phyloP scores from a whole-genome alignment of 1,140 invertebrate species.

The Drosophila repletoides region DNA sequence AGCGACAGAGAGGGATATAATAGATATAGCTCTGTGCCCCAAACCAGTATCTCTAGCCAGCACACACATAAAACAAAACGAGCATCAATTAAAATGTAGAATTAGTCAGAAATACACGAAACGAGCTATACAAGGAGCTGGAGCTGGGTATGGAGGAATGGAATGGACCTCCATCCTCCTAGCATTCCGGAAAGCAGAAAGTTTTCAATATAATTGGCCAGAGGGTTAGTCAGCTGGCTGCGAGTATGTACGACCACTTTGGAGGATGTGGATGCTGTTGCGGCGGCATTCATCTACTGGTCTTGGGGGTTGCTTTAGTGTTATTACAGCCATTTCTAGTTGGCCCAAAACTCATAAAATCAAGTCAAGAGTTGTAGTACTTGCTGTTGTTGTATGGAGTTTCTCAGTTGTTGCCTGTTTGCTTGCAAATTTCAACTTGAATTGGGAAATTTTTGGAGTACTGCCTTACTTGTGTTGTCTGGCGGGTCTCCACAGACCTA shows the following conservation, averaged over 20 bases:
- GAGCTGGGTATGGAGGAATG: neutral
- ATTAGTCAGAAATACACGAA: constrained; percentile 42
- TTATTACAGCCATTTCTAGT: constrained; percentile 73
- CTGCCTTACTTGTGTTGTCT: neutral
- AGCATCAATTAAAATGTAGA: constrained; percentile 61
- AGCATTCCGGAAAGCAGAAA: constrained; percentile 21
- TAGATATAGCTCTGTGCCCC: constrained; percentile 2
- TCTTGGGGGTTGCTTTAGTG: constrained; percentile 61
- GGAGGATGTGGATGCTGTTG: constrained; percentile 15
- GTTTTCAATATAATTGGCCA: constrained; percentile 75
- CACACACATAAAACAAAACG: constrained; percentile 44
- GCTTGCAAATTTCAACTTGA: constrained; percentile 42
- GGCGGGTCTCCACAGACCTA: constrained; percentile 16
- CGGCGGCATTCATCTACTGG: constrained; percentile 23
- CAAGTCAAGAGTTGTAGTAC: constrained; percentile 56
- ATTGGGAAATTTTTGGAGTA: neutral
- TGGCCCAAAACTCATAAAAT: constrained; percentile 75
- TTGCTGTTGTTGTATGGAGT: constrained; percentile 32
- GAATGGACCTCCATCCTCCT: no score
- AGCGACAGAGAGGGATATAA: neutral
- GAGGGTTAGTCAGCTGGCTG: constrained; percentile 29
- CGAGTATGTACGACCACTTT: constrained; percentile 11
- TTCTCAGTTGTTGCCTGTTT: constrained; percentile 19
- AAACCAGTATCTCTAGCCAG: neutral
- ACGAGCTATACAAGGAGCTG: no score